A percentile compares a stretch with the other conserved stretches of the same genome.
Conservation (phyloP, 2,888 invertebrate species). For the Tuta absoluta region DNA sequence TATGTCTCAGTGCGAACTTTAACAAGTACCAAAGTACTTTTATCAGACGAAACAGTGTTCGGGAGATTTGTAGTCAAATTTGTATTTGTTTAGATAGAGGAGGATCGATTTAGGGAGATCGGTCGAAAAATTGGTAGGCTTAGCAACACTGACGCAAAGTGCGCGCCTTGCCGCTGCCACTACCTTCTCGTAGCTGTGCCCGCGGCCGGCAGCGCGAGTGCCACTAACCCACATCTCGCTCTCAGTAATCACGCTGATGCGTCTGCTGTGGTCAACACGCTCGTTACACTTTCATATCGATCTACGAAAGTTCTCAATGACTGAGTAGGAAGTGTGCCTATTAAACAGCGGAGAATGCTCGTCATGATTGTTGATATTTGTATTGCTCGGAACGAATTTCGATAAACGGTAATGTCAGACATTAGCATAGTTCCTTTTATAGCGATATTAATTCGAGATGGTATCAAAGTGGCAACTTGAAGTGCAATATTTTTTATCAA, state of each 20-base stretch:
- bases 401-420: slow-evolving; percentile 24
- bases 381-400: slow-evolving; percentile 29
- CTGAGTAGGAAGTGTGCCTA: slow-evolving; percentile 46
- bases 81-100: too few relatives aligned
- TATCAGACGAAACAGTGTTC: too few relatives aligned
- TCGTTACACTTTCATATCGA: slow-evolving; percentile 77
- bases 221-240: slow-evolving; percentile 73
- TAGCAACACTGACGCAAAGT: slow-evolving; percentile 24
- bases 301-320: slow-evolving; percentile 68
- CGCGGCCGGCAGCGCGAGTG: slow-evolving; percentile 41
- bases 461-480: slow-evolving; percentile 8
- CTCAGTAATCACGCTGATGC: slow-evolving; percentile 65
- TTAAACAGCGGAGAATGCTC: slow-evolving; percentile 24
- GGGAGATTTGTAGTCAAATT: too few relatives aligned
- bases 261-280: slow-evolving; percentile 71
- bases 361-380: slow-evolving; percentile 30
- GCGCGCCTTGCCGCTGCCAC: slow-evolving; percentile 37
- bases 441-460: slow-evolving; percentile 1
- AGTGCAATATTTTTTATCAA: slow-evolving; percentile 9
- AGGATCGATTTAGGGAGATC: too few relatives aligned
- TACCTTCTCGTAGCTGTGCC: slow-evolving; percentile 47
- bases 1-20: too few relatives aligned
- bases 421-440: slow-evolving; percentile 20
- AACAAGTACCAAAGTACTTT: too few relatives aligned
- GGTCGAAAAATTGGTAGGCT: too few relatives aligned